Percentiles rank a stretch among this genome's conserved stretches.
Evolutionary conservation across 1,140 invertebrate species (phyloP).

Genomic region (Drosophila virilis): DNA sequence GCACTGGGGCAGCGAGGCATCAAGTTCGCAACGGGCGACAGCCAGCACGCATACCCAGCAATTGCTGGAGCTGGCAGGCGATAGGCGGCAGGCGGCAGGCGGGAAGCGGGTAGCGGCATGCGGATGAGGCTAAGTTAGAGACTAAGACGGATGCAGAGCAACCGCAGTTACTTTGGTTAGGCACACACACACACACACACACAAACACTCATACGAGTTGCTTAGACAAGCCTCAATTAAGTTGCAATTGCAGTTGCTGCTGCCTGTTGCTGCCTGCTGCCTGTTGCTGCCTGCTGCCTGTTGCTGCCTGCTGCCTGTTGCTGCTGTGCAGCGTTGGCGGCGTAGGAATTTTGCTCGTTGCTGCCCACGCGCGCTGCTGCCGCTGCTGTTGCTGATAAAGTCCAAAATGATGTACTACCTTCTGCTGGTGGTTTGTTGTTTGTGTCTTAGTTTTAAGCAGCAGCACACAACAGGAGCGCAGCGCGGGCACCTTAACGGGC

Average conservation of each 20-base stretch:
- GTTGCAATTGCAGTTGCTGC: conserved; percentile 73
- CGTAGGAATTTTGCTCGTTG: conserved; percentile 68
- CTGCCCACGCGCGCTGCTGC: conserved; percentile 48
- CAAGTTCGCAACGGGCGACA: conserved; percentile 71
- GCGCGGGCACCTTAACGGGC: conserved; percentile 7
- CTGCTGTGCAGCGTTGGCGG: conserved; percentile 63
- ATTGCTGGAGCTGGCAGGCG: neutral
- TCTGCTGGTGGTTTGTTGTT: conserved; percentile 61
- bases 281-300: conserved; percentile 28
- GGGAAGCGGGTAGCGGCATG: neutral
- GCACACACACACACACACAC: conserved; percentile 25
- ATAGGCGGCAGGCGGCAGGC: neutral
- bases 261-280: conserved; percentile 29
- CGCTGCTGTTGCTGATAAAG: conserved; percentile 71
- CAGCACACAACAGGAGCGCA: conserved; percentile 34
- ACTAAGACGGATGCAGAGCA: conserved; percentile 49
- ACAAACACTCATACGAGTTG: conserved; percentile 40
- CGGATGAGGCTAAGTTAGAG: neutral
- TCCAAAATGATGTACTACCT: conserved; percentile 81
- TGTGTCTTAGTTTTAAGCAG: conserved; percentile 34
- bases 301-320: conserved; percentile 32
- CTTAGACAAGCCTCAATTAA: conserved; percentile 81
- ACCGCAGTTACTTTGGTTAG: conserved; percentile 72
- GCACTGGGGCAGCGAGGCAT: conserved; percentile 81
- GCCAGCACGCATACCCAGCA: conserved; percentile 29